phyloP scores from a whole-genome alignment of 2,888 invertebrate genomes.

The Globia sparganii region DNA sequence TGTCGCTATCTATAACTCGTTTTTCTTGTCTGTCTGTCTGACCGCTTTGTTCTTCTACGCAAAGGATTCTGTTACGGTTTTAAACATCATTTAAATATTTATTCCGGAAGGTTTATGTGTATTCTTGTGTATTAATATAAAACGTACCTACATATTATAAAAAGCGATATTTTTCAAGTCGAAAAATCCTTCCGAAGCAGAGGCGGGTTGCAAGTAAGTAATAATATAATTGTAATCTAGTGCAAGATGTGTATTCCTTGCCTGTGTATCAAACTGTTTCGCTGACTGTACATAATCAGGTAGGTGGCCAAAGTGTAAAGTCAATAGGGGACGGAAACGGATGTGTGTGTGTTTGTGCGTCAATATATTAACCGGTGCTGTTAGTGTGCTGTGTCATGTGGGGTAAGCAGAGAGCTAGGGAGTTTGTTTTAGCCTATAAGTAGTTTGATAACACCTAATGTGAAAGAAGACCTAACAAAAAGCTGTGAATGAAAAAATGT shows the following conservation, averaged over 20 bases:
- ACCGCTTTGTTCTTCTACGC: not conserved
- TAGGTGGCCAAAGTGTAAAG: constrained; percentile 64
- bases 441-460: constrained; percentile 6
- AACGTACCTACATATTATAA: not conserved
- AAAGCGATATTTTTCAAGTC: not conserved
- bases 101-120: not conserved
- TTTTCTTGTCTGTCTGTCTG: not conserved
- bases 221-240: not conserved
- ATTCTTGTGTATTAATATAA: too few relatives aligned
- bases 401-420: constrained; percentile 16
- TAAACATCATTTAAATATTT: not conserved
- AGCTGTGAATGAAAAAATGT: too few relatives aligned
- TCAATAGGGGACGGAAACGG: constrained; percentile 64
- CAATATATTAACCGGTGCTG: constrained; percentile 64
- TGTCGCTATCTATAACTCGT: not conserved
- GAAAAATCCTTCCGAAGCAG: not conserved
- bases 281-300: constrained; percentile 40
- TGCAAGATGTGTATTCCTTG: too few relatives aligned
- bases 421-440: not conserved
- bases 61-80: too few relatives aligned
- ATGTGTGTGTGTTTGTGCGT: constrained; percentile 63
- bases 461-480: not conserved
- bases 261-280: not conserved
- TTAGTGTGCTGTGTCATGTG: constrained; percentile 53
- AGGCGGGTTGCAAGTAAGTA: not conserved